A percentile compares a stretch with the other conserved stretches of the same genome.
These are phyloP conservation scores for Amphilophus citrinellus DNA, from an alignment of 2,113 vertebrate species.

Conservation along the genomic window DNA sequence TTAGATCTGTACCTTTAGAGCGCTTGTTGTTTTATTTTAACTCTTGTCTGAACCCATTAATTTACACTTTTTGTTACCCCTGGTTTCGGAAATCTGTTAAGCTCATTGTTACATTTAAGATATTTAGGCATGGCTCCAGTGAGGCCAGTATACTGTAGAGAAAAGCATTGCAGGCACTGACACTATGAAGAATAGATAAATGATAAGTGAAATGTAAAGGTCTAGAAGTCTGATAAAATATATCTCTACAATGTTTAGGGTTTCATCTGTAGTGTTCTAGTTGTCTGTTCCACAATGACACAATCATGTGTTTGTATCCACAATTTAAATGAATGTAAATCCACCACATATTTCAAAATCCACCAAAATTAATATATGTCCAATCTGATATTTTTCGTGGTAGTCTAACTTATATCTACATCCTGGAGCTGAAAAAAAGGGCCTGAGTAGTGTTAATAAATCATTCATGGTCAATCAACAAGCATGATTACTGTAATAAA, in stretches of 20 bases:
- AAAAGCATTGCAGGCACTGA: too few relatives aligned
- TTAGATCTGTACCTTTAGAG: slow-evolving; percentile 7
- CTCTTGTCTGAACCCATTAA: background rate
- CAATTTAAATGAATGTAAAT: background rate
- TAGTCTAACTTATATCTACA: background rate
- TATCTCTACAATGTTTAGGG: background rate
- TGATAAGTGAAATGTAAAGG: background rate
- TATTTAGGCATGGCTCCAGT: too few relatives aligned
- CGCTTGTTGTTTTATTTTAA: background rate
- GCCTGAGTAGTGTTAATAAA: background rate
- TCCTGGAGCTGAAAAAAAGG: fast-evolving
- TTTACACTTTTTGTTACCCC: background rate
- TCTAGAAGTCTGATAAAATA: background rate
- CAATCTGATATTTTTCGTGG: background rate
- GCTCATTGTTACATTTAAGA: too few relatives aligned
- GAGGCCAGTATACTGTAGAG: too few relatives aligned
- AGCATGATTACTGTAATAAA: background rate
- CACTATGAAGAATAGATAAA: background rate
- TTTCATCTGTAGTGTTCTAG: background rate
- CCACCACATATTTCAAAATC: background rate
- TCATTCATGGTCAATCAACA: background rate
- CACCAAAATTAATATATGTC: background rate
- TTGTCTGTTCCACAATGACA: background rate
- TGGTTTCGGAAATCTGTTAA: background rate
- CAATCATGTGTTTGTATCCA: background rate